phyloP scores from a whole-genome alignment of 2,113 vertebrate species.

The Echinops telfairi region DNA sequence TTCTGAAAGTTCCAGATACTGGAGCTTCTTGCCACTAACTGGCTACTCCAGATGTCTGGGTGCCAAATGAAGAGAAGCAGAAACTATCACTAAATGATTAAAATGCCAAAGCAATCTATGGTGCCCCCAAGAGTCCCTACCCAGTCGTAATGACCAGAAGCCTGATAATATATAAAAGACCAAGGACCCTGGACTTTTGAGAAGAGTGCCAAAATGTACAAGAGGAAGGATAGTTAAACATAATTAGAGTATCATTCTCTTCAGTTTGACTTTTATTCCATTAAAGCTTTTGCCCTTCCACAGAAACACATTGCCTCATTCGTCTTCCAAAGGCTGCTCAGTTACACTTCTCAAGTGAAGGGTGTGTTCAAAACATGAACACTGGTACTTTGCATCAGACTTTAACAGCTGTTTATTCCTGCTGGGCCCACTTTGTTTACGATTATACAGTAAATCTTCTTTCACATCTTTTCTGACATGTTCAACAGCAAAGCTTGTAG shows the following conservation, averaged over 20 bases:
- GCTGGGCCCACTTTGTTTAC: slow-evolving; percentile 92
- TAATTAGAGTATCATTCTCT: slow-evolving; percentile 92
- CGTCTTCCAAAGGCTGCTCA: slow-evolving; percentile 92
- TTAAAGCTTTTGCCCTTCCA: slow-evolving; percentile 97
- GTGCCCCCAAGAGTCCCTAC: slow-evolving; percentile 87
- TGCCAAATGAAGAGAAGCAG: slow-evolving; percentile 90
- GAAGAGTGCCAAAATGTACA: slow-evolving; percentile 89
- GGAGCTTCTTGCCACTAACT: slow-evolving; percentile 93
- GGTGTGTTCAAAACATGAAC: slow-evolving; percentile 94
- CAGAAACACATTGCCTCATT: slow-evolving; percentile 89
- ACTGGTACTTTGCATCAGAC: slow-evolving; percentile 81
- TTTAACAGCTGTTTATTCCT: slow-evolving; percentile 86
- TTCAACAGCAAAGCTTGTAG: slow-evolving; percentile 85
- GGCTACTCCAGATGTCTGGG: slow-evolving; percentile 43
- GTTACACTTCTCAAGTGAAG: slow-evolving; percentile 95
- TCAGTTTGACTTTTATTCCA: slow-evolving; percentile 87
- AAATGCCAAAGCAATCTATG: slow-evolving; percentile 91
- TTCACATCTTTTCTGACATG: slow-evolving; percentile 49
- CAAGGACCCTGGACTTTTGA: slow-evolving; percentile 92
- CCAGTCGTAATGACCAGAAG: slow-evolving; percentile 94
- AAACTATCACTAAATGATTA: slow-evolving; percentile 76
- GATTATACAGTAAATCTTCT: slow-evolving; percentile 80
- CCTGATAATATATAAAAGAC: slow-evolving; percentile 95
- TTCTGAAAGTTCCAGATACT: slow-evolving; percentile 92
- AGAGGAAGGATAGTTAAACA: slow-evolving; percentile 88